A percentile compares a stretch with the other conserved stretches of the same genome.
Conservation (phyloP, 2,797 vertebrate genomes). For the Acomys russatus region DNA sequence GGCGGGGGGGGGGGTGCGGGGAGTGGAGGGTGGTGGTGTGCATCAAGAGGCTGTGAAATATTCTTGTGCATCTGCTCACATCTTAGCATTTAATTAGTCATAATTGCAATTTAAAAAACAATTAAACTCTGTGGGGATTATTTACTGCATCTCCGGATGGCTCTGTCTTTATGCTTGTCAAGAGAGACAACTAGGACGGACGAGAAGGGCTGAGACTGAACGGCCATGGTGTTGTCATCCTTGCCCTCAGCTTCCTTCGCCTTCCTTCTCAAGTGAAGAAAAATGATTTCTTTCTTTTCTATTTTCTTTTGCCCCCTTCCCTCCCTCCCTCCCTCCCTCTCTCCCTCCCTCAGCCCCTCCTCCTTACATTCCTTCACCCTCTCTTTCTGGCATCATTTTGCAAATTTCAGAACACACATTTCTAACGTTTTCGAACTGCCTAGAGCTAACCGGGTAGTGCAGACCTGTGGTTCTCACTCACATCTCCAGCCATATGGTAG, state of each 20-base stretch:
- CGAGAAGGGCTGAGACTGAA: background rate
- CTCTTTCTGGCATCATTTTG: background rate
- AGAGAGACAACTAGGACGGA: background rate
- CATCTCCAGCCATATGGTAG: background rate
- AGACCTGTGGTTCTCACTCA: background rate
- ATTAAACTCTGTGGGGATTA: constrained; percentile 73
- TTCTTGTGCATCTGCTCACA: constrained; percentile 77
- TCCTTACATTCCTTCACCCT: background rate
- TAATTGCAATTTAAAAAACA: constrained; percentile 80
- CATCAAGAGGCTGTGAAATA: constrained; percentile 71
- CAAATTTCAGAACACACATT: constrained; percentile 27
- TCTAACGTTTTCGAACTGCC: constrained; percentile 8
- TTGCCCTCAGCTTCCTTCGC: background rate
- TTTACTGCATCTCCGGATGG: constrained; percentile 63
- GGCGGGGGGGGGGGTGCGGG: background rate
- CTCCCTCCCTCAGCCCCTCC: background rate
- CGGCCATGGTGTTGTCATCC: background rate
- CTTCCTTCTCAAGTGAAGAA: background rate
- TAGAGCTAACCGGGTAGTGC: background rate
- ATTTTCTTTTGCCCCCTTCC: background rate
- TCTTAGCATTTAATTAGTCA: constrained; percentile 74
- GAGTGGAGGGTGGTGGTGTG: background rate
- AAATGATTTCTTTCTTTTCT: background rate
- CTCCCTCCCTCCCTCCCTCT: too few species aligned
- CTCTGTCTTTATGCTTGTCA: constrained; percentile 23